Base-by-base conservation (phyloP, 2,888 invertebrate genomes). In the Corythucha ciliata region DNA sequence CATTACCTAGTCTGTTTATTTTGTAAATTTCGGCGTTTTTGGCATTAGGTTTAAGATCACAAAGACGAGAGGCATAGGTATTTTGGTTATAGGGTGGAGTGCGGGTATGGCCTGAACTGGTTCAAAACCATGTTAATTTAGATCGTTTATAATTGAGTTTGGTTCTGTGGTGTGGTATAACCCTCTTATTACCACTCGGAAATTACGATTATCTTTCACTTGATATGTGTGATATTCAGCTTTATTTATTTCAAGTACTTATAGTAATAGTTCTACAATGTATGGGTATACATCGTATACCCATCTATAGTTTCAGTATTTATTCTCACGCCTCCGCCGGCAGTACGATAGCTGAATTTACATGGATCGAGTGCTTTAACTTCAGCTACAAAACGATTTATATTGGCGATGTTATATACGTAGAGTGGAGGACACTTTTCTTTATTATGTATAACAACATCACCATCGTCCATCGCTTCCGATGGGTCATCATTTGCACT, bases 331-430 rank as follows among this genome's bases (percentile, higher is more conserved):
- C 52, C 18, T 18, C 21, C 7, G 3, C 45, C 45, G 45, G 36
- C 16, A 20, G 47, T 14, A 16, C 36, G 47, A 36, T 47, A 18
- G 18, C 24, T 36, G 36, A 46, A 58, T n/a, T 47, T 65, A 66
- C 57, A 62, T 65, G 64, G 21, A 16, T 36, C 20, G 10, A 46
- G 2, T 22, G 1, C 26, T 22, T 36, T 46, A 16, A 46, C 12
- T 8, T 33, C 21, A 22, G 10, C n/a, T 8, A 46, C 24, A 22
- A 46, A 46, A 20, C 24, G 26, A 26, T 46, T 46, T 3, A 46
- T 46, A 18, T 46, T 46, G 10, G 12, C 24, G 16, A 46, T 36
- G 36, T 46, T 46, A n/a, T 46, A 34, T 12, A 46, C 25, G 34
- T 34, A 46, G 7, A 46, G 21, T 36, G 46, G 46, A 10, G 46